phyloP scores from a whole-genome alignment of 2,888 invertebrate genomes.

The Ommatoiulus sabulosus region DNA sequence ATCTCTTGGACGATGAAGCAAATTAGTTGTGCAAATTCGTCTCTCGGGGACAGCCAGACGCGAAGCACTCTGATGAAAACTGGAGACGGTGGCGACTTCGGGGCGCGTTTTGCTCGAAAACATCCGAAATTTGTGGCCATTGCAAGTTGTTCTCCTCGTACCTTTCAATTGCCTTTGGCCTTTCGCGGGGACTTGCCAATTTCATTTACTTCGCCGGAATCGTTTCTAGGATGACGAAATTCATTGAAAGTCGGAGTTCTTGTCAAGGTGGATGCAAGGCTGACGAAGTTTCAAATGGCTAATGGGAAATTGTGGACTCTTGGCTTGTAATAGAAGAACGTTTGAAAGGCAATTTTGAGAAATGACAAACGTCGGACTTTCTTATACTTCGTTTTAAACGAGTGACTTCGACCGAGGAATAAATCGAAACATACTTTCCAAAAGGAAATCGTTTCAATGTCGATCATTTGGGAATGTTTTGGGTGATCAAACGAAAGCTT shows the following conservation, averaged over 20 bases:
- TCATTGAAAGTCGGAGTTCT: not conserved
- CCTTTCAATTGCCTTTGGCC: not conserved
- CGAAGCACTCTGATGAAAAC: conserved; percentile 2
- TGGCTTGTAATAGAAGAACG: no score
- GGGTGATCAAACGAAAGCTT: no score
- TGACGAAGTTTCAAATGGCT: not conserved
- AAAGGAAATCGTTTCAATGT: no score
- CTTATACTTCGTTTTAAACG: no score
- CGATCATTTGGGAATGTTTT: no score
- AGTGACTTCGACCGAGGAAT: no score
- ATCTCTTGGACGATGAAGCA: conserved; percentile 15
- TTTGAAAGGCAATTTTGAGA: no score
- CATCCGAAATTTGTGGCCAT: not conserved
- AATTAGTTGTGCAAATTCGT: conserved; percentile 40
- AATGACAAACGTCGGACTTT: no score
- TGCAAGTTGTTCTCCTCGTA: not conserved
- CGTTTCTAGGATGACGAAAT: not conserved
- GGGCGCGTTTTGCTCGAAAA: not conserved
- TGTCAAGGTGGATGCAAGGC: not conserved
- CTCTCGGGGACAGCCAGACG: not conserved
- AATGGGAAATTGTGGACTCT: not conserved
- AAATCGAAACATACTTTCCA: no score
- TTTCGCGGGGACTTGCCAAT: not conserved
- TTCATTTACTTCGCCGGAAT: not conserved
- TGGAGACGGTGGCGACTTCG: not conserved